phyloP scores from a whole-genome alignment of 2,888 invertebrate species.

The Heteromyza rotundicornis region DNA sequence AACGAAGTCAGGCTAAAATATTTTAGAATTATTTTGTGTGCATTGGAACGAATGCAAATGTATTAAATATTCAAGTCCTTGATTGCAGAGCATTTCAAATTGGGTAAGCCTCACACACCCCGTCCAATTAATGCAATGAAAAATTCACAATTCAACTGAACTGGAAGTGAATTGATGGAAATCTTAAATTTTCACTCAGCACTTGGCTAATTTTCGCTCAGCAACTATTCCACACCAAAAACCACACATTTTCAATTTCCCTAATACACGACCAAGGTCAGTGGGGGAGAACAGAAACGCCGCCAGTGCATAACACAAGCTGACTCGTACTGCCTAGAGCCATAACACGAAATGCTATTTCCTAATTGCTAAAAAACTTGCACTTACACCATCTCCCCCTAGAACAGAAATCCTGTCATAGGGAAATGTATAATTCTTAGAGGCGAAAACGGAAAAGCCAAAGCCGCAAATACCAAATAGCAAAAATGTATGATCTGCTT shows the following conservation, averaged over 20 bases:
- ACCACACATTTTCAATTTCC: constrained; percentile 17
- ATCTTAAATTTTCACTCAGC: too few relatives aligned
- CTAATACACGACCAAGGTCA: constrained; percentile 16
- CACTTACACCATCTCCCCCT: background rate
- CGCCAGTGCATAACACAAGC: background rate
- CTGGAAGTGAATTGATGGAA: background rate
- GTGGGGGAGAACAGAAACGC: background rate
- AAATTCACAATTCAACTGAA: background rate
- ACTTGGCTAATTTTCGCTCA: background rate
- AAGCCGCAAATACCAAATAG: background rate
- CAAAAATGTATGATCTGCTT: constrained; percentile 8
- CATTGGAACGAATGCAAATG: too few relatives aligned
- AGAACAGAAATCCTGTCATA: too few relatives aligned
- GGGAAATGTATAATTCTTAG: background rate
- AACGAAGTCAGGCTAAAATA: too few relatives aligned
- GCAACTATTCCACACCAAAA: too few relatives aligned
- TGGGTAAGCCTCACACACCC: too few relatives aligned
- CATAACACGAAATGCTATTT: too few relatives aligned
- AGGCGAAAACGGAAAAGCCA: background rate
- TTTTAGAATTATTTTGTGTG: too few relatives aligned
- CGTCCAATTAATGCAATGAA: too few relatives aligned
- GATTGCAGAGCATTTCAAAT: too few relatives aligned
- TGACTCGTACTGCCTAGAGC: background rate
- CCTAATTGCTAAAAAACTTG: background rate
- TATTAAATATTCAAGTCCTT: too few relatives aligned